Conservation (phyloP, 2,888 invertebrate species). For the Meandrusa payeni region DNA sequence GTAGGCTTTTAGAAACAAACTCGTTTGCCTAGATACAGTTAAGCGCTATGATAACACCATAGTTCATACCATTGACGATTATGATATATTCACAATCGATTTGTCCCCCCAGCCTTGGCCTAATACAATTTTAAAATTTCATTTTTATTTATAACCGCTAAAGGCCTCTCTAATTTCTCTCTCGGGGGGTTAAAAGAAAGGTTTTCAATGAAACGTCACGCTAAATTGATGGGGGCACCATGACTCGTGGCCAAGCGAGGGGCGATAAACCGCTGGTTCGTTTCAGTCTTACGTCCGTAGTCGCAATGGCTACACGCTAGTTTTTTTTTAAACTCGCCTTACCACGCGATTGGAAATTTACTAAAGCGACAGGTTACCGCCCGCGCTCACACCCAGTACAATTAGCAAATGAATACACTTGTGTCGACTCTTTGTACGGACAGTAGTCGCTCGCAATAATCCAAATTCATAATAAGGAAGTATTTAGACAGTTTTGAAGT, state of each 20-base stretch:
- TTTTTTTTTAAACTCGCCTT: conserved; percentile 53
- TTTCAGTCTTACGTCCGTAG: conserved; percentile 72
- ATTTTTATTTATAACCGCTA: conserved; percentile 61
- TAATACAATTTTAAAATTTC: neutral
- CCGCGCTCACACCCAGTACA: conserved; percentile 35
- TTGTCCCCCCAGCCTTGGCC: neutral
- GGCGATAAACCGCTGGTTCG: conserved; percentile 60
- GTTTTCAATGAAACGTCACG: conserved; percentile 76
- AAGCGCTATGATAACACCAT: too few relatives aligned
- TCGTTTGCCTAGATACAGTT: too few relatives aligned
- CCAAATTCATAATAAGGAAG: too few relatives aligned
- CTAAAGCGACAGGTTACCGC: conserved; percentile 50
- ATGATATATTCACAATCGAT: neutral
- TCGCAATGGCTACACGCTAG: conserved; percentile 72
- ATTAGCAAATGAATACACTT: conserved; percentile 20
- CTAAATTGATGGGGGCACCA: conserved; percentile 73
- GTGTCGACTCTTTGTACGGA: too few relatives aligned
- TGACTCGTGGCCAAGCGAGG: conserved; percentile 69
- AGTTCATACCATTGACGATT: too few relatives aligned
- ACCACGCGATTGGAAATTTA: conserved; percentile 44
- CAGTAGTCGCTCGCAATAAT: too few relatives aligned
- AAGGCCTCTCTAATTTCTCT: conserved; percentile 59
- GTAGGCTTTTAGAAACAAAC: too few relatives aligned
- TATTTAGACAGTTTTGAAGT: too few relatives aligned
- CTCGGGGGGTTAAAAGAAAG: conserved; percentile 64